Conservation (phyloP, 2,113 vertebrate genomes). For the Calypte anna region DNA sequence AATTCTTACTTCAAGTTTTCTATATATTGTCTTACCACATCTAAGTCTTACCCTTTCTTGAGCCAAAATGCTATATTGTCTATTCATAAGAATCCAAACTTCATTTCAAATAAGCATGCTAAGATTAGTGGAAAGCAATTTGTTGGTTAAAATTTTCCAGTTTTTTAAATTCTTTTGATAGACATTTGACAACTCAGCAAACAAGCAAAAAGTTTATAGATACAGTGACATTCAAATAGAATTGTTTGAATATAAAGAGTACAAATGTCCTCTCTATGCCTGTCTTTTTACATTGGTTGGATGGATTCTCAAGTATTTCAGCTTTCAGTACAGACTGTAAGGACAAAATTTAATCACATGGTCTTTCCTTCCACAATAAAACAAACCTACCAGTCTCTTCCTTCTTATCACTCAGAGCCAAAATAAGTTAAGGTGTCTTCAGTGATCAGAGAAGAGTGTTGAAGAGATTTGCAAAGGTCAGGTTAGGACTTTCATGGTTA, state of each 20-base stretch:
- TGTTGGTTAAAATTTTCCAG: neutral
- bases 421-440: neutral
- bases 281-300: neutral
- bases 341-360: neutral
- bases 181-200: neutral
- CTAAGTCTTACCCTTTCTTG: neutral
- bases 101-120: neutral
- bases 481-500: neutral
- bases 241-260: neutral
- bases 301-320: neutral
- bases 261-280: neutral
- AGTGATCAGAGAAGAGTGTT: neutral
- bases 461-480: neutral
- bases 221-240: neutral
- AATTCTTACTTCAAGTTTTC: slow-evolving; percentile 18
- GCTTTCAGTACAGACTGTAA: neutral
- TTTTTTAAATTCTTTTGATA: neutral
- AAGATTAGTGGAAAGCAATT: neutral
- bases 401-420: neutral
- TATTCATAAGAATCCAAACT: neutral
- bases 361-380: neutral
- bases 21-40: neutral
- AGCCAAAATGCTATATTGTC: neutral
- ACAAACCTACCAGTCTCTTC: neutral
- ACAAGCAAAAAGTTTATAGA: neutral